These are phyloP conservation scores for Odontocolon sp. DNA, from an alignment of 2,888 invertebrate species.

Conservation along the genomic window DNA sequence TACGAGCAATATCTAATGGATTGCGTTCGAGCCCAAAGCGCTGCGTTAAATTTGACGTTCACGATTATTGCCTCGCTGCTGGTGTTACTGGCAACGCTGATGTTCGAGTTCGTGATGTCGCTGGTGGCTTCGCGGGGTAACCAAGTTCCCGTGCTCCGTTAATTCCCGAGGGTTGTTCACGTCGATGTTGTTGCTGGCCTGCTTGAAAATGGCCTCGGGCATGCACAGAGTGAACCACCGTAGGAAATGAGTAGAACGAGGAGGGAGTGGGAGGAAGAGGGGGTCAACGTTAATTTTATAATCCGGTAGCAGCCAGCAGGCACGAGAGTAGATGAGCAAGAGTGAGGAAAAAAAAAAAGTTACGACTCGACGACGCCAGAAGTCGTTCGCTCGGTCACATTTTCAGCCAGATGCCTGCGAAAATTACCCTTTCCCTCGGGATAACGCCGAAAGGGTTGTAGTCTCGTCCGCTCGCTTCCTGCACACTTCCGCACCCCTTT, in stretches of 20 bases:
- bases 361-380: conserved; percentile 62
- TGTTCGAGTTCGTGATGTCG: conserved; percentile 7
- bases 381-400: conserved; percentile 60
- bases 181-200: conserved; percentile 41
- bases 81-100: conserved; percentile 15
- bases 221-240: conserved; percentile 46
- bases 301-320: conserved; percentile 63
- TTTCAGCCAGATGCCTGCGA: conserved; percentile 70
- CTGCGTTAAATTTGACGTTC: conserved; percentile 80
- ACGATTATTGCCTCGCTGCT: conserved; percentile 78
- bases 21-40: conserved; percentile 74
- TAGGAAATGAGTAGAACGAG: conserved; percentile 6
- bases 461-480: conserved; percentile 38
- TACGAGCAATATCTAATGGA: conserved; percentile 81
- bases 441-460: conserved; percentile 60
- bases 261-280: conserved; percentile 19
- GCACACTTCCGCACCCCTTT: conserved; percentile 6
- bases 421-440: conserved; percentile 64
- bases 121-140: conserved; percentile 8
- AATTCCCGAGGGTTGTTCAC: conserved; percentile 54
- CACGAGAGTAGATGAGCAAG: conserved; percentile 39
- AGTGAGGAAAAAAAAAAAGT: conserved; percentile 42
- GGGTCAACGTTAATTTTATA: conserved; percentile 77
- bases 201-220: conserved; percentile 29
- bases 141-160: conserved; percentile 39